Evolutionary conservation across 1,140 invertebrate genomes (phyloP).

Genomic region (Brachionus plicatilis): DNA sequence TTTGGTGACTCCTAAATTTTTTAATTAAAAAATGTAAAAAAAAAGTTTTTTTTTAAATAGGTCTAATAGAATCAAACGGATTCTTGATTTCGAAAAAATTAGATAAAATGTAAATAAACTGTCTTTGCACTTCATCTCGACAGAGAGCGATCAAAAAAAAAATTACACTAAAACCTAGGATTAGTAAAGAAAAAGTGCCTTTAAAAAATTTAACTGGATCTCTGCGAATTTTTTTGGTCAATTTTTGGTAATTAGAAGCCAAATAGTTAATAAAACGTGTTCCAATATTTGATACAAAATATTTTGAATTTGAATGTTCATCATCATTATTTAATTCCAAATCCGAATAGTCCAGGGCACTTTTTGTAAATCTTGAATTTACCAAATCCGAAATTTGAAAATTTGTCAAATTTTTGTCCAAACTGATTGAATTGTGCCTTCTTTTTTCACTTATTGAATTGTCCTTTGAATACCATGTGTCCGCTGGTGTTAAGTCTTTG

Average conservation of each 20-base stretch:
- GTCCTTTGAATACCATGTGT: not conserved
- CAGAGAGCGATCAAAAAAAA: not conserved
- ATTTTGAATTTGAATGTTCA: not conserved
- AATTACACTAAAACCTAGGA: constrained; percentile 2
- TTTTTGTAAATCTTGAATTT: not conserved
- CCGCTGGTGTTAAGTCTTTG: no score
- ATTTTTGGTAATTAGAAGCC: not conserved
- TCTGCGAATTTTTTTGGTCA: not conserved
- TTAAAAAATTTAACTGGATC: not conserved
- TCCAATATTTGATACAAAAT: not conserved
- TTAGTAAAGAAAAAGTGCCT: not conserved
- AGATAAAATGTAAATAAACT: not conserved
- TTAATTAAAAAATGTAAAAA: not conserved
- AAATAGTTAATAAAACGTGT: not conserved
- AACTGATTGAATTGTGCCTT: not conserved
- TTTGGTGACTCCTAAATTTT: no score
- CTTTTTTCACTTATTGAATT: not conserved
- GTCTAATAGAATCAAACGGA: not conserved
- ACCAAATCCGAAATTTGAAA: not conserved
- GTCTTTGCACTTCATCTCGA: not conserved
- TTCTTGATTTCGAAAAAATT: constrained; percentile 2
- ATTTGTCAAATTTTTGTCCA: not conserved
- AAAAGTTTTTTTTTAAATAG: not conserved
- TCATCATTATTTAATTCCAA: not conserved
- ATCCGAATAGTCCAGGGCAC: not conserved